These are phyloP conservation scores for Drosophila lacteicornis DNA, from an alignment of 1,140 invertebrate species.

Conservation along the genomic window DNA sequence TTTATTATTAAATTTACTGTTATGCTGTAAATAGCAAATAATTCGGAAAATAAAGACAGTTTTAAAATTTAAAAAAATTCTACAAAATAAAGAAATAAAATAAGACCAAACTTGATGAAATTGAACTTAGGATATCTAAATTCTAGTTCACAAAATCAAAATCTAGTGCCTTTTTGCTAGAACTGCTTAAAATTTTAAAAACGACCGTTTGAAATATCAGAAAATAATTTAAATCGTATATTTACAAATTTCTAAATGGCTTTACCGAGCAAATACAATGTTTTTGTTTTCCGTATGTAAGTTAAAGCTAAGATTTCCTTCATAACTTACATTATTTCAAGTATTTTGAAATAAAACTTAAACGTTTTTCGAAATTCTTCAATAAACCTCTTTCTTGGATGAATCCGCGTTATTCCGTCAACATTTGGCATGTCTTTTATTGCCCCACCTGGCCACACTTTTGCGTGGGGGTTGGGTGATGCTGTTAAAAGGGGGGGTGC, in stretches of 20 bases:
- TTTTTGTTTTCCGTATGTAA: neutral
- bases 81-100: too few species aligned
- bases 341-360: neutral
- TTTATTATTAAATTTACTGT: conserved; percentile 7
- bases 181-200: neutral
- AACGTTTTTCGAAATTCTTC: neutral
- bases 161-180: too few species aligned
- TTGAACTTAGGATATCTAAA: neutral
- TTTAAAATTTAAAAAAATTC: neutral
- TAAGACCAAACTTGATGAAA: too few species aligned
- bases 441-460: conserved; percentile 26
- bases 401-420: neutral
- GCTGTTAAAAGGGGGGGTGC: conserved; percentile 15
- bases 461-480: conserved; percentile 8
- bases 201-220: neutral
- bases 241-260: neutral
- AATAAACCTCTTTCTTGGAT: neutral
- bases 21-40: conserved; percentile 6
- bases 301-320: neutral
- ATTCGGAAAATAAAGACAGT: neutral
- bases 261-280: neutral
- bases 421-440: neutral
- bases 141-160: neutral
- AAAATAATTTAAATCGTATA: neutral
- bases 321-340: too few species aligned